Conservation (phyloP, 1,140 invertebrate species). For the Pseudomyrmex dendroicus region DNA sequence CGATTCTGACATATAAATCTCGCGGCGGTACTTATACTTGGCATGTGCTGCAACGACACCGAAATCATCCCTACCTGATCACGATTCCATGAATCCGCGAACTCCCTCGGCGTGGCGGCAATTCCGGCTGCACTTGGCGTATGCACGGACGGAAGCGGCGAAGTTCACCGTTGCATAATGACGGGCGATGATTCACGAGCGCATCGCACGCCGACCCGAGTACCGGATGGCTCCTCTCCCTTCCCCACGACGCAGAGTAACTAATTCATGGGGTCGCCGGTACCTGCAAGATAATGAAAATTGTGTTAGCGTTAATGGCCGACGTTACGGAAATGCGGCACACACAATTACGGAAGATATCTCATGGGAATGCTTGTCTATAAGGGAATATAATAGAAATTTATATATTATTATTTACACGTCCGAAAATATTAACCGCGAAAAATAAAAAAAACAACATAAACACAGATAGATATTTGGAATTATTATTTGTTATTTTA, state of each 20-base stretch:
- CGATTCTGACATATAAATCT: conserved; percentile 53
- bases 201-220: conserved; percentile 37
- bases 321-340: neutral
- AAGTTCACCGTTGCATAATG: conserved; percentile 60
- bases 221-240: conserved; percentile 18
- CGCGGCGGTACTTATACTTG: neutral
- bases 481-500: too few species aligned
- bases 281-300: conserved; percentile 46
- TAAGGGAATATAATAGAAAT: neutral
- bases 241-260: conserved; percentile 22
- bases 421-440: too few species aligned
- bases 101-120: conserved; percentile 21
- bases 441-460: too few species aligned
- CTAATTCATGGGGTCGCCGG: conserved; percentile 32
- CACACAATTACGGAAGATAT: neutral
- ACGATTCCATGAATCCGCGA: conserved; percentile 20
- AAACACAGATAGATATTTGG: too few species aligned
- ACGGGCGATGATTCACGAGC: conserved; percentile 56
- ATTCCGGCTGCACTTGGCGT: conserved; percentile 20
- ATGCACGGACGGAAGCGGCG: neutral
- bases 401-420: neutral
- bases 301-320: conserved; percentile 2
- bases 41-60: conserved; percentile 1
- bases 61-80: conserved; percentile 45
- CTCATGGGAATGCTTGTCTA: neutral